Evolutionary conservation across 2,113 vertebrate genomes (phyloP), one percentile per base, ranked within the genome.

Genomic region (Epinephelus lanceolatus): DNA sequence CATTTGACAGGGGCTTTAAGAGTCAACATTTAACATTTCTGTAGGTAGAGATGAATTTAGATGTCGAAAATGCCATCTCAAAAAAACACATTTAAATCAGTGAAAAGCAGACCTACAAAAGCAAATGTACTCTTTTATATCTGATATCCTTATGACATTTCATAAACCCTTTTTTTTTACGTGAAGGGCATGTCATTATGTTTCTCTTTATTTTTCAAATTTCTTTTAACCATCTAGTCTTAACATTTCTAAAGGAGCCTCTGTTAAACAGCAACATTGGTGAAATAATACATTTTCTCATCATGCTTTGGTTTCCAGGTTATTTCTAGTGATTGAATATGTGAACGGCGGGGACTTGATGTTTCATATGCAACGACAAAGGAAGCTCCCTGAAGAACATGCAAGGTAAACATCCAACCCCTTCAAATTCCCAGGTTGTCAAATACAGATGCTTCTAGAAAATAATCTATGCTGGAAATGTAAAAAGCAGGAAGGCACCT

Each of bases 351-450:
- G 98, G 7, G 98, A 99, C 87, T 96, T 99, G 86, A 99, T 99
- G 98, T 99, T 99, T 91, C 98, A 99, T 91, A 99, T 99, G 98
- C 98, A 99, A 91, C 95, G 97, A 27, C 98, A 99, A 85, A 94
- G 98, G 88, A 99, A 99, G 51, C 98, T 99, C 60, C 98, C 98
- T 0, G 98, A 99, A 86, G 98, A 99, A 86, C 98, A 99, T 0
- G 97, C 98, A 47, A 97, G 98, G 98, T 99, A 96, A 87, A 61
- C 69, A 56, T 17, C 42, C 42, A 45, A 11, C 42, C 42, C 42
- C 2, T 45, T 45, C 42, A 10, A 11, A 45, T 45, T 45, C 9
- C 33, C 42, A 45, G 42, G 11, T 45, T 2, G 42, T 45, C 42
- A 45, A 45, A 45, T 45, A 45, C 42, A 45, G 10, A 45, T 2